Percentiles rank a stretch among this genome's conserved stretches.
These are phyloP conservation scores for Zygogramma bicolorata DNA, from an alignment of 2,888 invertebrate genomes.

Conservation along the genomic window DNA sequence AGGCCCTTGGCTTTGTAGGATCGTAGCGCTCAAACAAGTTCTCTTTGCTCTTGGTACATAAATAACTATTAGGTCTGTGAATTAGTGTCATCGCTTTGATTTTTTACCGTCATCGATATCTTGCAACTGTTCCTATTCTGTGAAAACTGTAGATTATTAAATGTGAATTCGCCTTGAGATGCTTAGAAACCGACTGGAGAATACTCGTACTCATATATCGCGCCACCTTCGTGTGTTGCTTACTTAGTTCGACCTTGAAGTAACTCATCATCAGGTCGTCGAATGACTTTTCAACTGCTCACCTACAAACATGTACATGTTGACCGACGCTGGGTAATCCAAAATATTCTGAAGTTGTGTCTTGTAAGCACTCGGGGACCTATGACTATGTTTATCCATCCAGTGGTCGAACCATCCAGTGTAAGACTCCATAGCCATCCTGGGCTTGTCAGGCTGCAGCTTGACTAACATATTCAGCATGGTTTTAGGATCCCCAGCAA, in stretches of 20 bases:
- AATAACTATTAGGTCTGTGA: no score
- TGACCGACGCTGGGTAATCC: slow-evolving; percentile 70
- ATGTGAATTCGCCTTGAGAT: no score
- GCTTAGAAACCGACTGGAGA: no score
- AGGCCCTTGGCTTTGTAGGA: no score
- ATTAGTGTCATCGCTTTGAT: no score
- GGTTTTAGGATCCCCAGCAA: slow-evolving; percentile 63
- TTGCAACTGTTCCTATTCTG: no score
- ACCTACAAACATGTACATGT: slow-evolving; percentile 88
- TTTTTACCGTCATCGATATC: no score
- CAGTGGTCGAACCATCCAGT: slow-evolving; percentile 74
- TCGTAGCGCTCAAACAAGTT: no score
- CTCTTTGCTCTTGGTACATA: no score
- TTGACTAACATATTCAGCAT: slow-evolving; percentile 65
- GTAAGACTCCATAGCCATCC: slow-evolving; percentile 74
- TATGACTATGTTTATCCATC: slow-evolving; percentile 63
- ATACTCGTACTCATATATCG: no score
- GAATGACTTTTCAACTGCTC: slow-evolving; percentile 81
- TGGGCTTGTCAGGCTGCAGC: slow-evolving; percentile 68
- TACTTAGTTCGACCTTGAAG: slow-evolving; percentile 14
- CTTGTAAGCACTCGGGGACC: slow-evolving; percentile 48
- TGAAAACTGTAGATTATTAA: no score
- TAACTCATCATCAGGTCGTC: slow-evolving; percentile 58
- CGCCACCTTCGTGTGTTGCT: no score
- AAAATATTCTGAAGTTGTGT: slow-evolving; percentile 55